phyloP scores from a whole-genome alignment of 2,888 invertebrate species.

The Rotaria socialis region DNA sequence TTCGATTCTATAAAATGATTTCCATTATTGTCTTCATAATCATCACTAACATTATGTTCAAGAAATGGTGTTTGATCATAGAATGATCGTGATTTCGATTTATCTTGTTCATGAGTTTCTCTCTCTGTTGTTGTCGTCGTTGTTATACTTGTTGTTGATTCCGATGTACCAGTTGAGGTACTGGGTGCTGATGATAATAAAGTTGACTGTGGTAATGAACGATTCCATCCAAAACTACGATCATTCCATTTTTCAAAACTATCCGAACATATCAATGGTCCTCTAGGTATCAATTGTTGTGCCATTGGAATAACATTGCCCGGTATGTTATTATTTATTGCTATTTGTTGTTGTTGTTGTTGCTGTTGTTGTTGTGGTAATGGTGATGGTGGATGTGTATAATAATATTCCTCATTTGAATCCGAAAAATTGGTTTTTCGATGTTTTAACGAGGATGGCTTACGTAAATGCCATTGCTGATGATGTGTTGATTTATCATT shows the following conservation, averaged over 20 bases:
- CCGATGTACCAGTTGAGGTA: neutral
- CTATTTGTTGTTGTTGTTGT: neutral
- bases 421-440: neutral
- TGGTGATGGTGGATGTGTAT: constrained; percentile 23
- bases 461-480: neutral
- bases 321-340: neutral
- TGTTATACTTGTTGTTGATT: neutral
- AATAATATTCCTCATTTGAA: constrained; percentile 28
- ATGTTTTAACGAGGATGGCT: constrained; percentile 33
- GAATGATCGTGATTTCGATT: neutral
- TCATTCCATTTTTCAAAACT: constrained; percentile 36
- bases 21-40: neutral
- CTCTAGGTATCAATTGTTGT: constrained; percentile 42
- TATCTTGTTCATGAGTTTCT: neutral
- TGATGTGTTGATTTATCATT: neutral
- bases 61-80: neutral
- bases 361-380: neutral
- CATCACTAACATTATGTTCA: neutral
- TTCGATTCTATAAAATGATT: neutral
- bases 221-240: neutral
- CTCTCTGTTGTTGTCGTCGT: neutral
- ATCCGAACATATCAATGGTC: constrained; percentile 46
- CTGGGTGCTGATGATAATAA: neutral
- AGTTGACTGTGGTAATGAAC: neutral
- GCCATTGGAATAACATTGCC: neutral